Base-by-base conservation (phyloP, 2,888 invertebrate species). In the Gymnocheta viridis region DNA sequence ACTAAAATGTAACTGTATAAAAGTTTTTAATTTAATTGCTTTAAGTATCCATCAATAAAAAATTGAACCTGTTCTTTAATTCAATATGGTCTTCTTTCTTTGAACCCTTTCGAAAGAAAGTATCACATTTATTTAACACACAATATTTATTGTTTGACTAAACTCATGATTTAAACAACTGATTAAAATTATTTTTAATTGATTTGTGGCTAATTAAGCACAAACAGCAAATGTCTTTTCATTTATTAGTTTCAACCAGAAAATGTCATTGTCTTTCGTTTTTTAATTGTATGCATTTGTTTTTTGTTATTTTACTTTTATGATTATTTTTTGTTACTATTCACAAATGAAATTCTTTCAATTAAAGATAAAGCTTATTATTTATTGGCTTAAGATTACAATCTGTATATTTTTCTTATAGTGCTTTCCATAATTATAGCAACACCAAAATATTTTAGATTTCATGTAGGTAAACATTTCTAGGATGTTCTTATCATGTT, bases 311-410 rank as follows among this genome's bases (percentile, higher is more conserved):
- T n/a, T 19, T 14, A 38, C 6, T 38, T 38, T 4, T 60, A 14
- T 41, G 3, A 38, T 38, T 17, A n/a, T 24, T n/a, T 38, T 54
- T 44, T 47, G 3, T 29, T 2, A 29, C 0, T n/a, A 38, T 51
- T 0, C 9, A 12, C 12, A 38, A 64, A 12, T 22, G 27, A 27
- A 41, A 44, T 74, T 22, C 41, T 44, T 54, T 64, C 22, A 27
- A 64, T 64, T 74, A 54, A 41, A 9, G 67, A 64, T 70, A 58
- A 82, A 60, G 22, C 49, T 51, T 44, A 60, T 72, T 82, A 72
- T 69, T 62, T 62, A 72, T 66, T 64, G 22, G 12, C 14, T 12
- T 12, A 14, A 41, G 44, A 77, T 64, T 27, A 32, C 14, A 77
- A 76, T 60, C 44, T 77, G 10, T 17, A 10, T 24, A 4, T 12